Base-by-base conservation (phyloP, 35 echinoderm and acorn worm species). In the Chiridota heheva region DNA sequence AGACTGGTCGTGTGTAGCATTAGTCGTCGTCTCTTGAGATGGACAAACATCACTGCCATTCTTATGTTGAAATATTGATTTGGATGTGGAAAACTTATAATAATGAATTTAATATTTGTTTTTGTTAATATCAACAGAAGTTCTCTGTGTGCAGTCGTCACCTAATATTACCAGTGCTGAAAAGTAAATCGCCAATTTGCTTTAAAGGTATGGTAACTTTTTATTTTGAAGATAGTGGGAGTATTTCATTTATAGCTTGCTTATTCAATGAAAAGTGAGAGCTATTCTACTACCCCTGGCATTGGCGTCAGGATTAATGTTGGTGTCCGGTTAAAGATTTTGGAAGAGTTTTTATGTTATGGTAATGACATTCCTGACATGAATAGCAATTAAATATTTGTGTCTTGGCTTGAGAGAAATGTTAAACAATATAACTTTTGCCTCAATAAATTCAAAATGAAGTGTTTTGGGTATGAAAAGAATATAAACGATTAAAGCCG, bases 91-190 rank as follows among this genome's bases (percentile, higher is more conserved):
- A 53, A 10, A 53, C 48, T 53, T 53, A 53, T n/a, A n/a, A n/a
- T n/a, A n/a, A n/a, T 70, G 10, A 81, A 72, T 45, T 81, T 96
- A 73, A 88, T 49, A 69, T 53, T 45, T 55, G 29, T 37, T 16
- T 36, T 15, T 70, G 35, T 58, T 43, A 8, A 10, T 30, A 29
- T 40, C 68, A 33, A 15, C 71, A 94, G 91, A 64, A 63, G 73
- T 96, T 96, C 70, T 96, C 93, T 7, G 24, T 72, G 1, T 96
- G 93, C 45, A 96, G 93, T 72, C 81, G 80, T 26, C 67, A 79
- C 12, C 84, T 96, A 1, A 91, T 96, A 28, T 17, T 44, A 30
- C 88, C 78, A 42, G 93, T 96, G 12, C 63, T 96, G 30, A 42
- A 55, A 15, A 77, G 56, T 13, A 96, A 96, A 55, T 86, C 93